Evolutionary conservation across 2,113 vertebrate species (phyloP).

Genomic region (Girardinichthys multiradiatus): DNA sequence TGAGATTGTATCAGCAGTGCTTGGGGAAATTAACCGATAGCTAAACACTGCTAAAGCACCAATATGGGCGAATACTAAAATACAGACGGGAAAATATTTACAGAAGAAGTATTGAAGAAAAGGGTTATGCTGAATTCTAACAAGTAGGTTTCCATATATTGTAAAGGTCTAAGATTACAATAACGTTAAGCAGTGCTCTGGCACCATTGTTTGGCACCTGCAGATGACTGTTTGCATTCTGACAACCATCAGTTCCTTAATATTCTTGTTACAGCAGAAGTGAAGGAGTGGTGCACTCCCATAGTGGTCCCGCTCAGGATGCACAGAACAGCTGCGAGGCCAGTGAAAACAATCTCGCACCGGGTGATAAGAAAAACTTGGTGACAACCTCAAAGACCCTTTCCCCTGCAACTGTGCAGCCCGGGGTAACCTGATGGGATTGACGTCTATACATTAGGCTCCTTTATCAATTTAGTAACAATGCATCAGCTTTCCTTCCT

Average conservation of each 20-base stretch:
- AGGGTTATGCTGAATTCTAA: slow-evolving; percentile 47
- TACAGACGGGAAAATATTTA: slow-evolving; percentile 77
- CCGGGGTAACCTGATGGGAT: background rate
- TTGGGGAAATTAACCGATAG: slow-evolving; percentile 75
- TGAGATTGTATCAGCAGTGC: slow-evolving; percentile 74
- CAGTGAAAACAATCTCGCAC: slow-evolving; percentile 23
- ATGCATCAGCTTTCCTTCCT: slow-evolving; percentile 36
- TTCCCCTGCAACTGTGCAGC: background rate
- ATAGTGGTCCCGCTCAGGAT: slow-evolving; percentile 44
- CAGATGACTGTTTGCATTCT: slow-evolving; percentile 53
- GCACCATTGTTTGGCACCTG: slow-evolving; percentile 67
- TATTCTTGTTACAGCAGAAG: slow-evolving; percentile 32
- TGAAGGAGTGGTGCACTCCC: slow-evolving; percentile 35
- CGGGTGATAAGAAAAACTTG: slow-evolving; percentile 46
- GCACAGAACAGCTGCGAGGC: slow-evolving; percentile 29
- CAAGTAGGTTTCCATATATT: slow-evolving; percentile 80
- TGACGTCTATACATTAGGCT: slow-evolving; percentile 9
- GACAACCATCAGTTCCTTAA: slow-evolving; percentile 61
- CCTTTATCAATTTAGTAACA: slow-evolving; percentile 14
- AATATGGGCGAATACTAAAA: slow-evolving; percentile 39
- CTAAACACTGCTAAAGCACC: slow-evolving; percentile 55
- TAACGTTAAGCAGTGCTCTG: slow-evolving; percentile 73
- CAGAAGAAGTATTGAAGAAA: slow-evolving; percentile 56
- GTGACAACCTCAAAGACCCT: slow-evolving; percentile 34
- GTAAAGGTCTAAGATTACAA: slow-evolving; percentile 69